Evolutionary conservation across 2,113 vertebrate species (phyloP).

Genomic region (Brachyhypopomus occidentalis): DNA sequence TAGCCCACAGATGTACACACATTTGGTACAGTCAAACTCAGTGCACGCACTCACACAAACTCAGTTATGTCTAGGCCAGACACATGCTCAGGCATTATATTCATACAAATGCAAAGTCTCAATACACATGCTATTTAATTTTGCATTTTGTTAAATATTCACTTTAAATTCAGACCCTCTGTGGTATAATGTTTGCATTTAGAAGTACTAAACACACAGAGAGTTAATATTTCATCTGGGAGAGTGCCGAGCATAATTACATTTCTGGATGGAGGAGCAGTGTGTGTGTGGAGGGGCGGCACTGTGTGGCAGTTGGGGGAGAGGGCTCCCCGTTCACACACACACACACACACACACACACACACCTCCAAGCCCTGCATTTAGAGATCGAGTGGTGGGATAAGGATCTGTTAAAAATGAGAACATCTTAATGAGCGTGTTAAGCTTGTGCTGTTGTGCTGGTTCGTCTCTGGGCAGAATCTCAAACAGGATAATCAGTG

Average conservation of each 20-base stretch:
- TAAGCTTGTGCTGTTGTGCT: background rate
- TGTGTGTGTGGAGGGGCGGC: background rate
- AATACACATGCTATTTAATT: conserved; percentile 1
- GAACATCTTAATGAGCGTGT: background rate
- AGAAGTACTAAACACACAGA: conserved; percentile 31
- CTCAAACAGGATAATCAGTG: background rate
- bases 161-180: conserved; percentile 21
- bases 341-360: background rate
- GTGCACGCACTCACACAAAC: background rate
- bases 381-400: background rate
- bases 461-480: background rate
- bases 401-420: conserved; percentile 1
- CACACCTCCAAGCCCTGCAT: background rate
- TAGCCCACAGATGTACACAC: background rate
- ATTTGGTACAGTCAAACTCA: background rate
- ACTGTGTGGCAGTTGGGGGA: background rate
- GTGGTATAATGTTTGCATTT: conserved; percentile 33
- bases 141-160: conserved; percentile 36
- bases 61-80: background rate
- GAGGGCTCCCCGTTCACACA: background rate
- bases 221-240: conserved; percentile 43
- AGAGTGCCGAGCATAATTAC: conserved; percentile 8
- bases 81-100: background rate
- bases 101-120: background rate
- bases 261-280: background rate